A percentile compares a stretch with the other conserved stretches of the same genome.
These are phyloP conservation scores for Lithophane ornitopus DNA, from an alignment of 2,888 invertebrate species.

Conservation along the genomic window DNA sequence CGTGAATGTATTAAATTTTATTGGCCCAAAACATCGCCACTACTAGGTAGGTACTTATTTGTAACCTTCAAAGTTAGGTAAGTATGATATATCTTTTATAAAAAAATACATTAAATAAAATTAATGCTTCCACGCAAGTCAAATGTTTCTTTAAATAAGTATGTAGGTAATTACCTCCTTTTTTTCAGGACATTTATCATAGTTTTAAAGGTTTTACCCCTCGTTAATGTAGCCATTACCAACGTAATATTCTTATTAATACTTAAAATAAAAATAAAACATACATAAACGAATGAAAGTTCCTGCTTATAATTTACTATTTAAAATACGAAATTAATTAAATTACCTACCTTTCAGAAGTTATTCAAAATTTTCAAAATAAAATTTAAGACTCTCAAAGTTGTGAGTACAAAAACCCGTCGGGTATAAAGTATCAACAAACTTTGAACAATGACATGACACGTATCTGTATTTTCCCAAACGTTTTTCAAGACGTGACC, in stretches of 20 bases:
- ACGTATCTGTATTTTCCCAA: slow-evolving; percentile 41
- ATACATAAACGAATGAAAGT: neutral
- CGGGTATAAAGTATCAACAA: neutral
- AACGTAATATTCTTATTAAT: neutral
- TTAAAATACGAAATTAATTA: neutral
- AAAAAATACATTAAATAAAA: slow-evolving; percentile 7
- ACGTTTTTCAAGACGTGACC: slow-evolving; percentile 39
- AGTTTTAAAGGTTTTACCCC: neutral
- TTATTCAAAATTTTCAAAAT: slow-evolving; percentile 1
- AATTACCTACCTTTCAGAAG: neutral
- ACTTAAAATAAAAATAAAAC: neutral
- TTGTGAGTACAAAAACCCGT: slow-evolving; percentile 5
- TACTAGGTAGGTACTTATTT: neutral
- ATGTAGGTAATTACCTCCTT: slow-evolving; percentile 31
- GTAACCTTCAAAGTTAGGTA: slow-evolving; percentile 21
- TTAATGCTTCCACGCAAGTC: slow-evolving; percentile 6
- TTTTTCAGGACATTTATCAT: slow-evolving; percentile 33
- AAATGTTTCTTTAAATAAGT: slow-evolving; percentile 8
- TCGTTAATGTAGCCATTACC: neutral
- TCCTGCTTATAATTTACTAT: slow-evolving; percentile 5
- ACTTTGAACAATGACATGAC: slow-evolving; percentile 37
- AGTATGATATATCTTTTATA: neutral
- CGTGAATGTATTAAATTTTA: too few relatives aligned
- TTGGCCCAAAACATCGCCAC: too few relatives aligned
- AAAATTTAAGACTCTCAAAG: neutral